phyloP scores from a whole-genome alignment of 1,140 invertebrate species.

The Neodiprion lecontei region DNA sequence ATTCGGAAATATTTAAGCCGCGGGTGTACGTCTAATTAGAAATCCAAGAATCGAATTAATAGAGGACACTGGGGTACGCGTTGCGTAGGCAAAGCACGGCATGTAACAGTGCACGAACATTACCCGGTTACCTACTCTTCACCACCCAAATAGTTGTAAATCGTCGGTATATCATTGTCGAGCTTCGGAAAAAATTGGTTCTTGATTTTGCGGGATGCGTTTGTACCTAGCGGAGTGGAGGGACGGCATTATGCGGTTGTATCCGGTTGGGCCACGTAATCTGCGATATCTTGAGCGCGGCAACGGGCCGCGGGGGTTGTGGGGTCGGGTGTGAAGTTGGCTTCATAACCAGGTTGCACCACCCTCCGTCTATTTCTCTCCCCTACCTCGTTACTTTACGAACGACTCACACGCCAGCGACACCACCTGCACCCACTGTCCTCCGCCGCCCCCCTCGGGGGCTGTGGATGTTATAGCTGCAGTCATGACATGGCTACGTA shows the following conservation, averaged over 20 bases:
- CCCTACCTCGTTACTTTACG: not conserved
- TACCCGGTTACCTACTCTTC: too few species aligned
- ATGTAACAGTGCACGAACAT: too few species aligned
- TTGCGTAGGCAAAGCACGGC: too few species aligned
- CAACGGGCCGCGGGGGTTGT: not conserved
- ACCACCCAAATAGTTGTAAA: too few species aligned
- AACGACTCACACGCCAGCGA: not conserved
- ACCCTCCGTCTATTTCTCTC: not conserved
- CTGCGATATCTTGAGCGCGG: not conserved
- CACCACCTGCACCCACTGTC: constrained; percentile 1
- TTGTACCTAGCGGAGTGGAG: constrained; percentile 14
- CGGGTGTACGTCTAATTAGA: too few species aligned
- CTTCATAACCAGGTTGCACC: not conserved
- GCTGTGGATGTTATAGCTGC: too few species aligned
- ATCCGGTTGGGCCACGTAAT: constrained; percentile 61
- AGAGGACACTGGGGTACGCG: too few species aligned
- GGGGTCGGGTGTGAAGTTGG: not conserved
- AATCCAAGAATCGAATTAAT: too few species aligned
- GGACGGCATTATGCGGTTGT: constrained; percentile 51
- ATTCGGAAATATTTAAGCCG: too few species aligned
- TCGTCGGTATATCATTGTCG: too few species aligned
- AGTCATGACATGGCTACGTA: too few species aligned
- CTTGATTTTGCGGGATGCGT: not conserved
- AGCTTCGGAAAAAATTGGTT: not conserved
- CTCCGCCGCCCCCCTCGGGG: not conserved